These are phyloP conservation scores for Pseudomyrmex concolor DNA, from an alignment of 1,140 invertebrate genomes.

Conservation along the genomic window DNA sequence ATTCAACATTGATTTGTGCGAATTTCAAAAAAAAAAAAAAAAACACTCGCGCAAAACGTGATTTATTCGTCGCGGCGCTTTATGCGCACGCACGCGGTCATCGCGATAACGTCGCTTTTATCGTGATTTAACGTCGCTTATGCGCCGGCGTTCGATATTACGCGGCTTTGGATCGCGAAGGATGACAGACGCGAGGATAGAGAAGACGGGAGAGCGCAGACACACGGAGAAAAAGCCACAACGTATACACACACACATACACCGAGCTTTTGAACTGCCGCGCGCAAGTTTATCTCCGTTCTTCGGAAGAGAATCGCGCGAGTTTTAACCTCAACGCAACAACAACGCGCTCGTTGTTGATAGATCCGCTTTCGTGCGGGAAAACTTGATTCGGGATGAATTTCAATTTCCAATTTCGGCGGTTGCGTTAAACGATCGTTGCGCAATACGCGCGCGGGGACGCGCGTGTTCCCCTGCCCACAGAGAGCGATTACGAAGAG, in stretches of 20 bases:
- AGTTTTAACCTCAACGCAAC: neutral
- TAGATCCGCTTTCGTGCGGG: constrained; percentile 7
- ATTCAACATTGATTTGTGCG: too few relatives aligned
- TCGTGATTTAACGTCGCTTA: constrained; percentile 58
- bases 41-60: constrained; percentile 5
- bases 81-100: constrained; percentile 61
- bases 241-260: constrained; percentile 57
- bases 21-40: constrained; percentile 3
- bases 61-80: constrained; percentile 54
- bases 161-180: constrained; percentile 47
- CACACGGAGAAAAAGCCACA: neutral
- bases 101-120: constrained; percentile 62
- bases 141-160: constrained; percentile 62
- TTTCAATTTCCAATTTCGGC: neutral
- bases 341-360: neutral
- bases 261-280: constrained; percentile 21
- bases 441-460: neutral
- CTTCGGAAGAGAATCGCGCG: neutral
- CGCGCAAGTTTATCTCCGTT: neutral
- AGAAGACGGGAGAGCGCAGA: neutral
- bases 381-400: neutral
- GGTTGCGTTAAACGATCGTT: neutral
- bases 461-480: neutral
- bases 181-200: constrained; percentile 56
- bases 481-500: constrained; percentile 12